phyloP scores from a whole-genome alignment of 2,113 vertebrate genomes.

The Pomatostomus ruficeps region DNA sequence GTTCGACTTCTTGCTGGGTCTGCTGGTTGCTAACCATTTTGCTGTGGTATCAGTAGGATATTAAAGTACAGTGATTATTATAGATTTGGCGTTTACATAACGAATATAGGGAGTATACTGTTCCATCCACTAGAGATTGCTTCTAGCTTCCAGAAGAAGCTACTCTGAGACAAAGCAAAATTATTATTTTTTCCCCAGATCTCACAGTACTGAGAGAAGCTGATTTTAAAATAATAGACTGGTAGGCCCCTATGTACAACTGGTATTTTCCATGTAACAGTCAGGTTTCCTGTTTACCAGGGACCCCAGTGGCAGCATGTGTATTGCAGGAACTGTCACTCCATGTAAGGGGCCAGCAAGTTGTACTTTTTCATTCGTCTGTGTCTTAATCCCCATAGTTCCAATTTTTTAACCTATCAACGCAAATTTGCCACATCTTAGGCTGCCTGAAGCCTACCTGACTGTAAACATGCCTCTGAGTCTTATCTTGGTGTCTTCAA shows the following conservation, averaged over 20 bases:
- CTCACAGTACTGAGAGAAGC: background rate
- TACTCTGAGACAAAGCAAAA: rapidly evolving
- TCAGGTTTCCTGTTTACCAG: rapidly evolving
- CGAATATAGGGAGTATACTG: background rate
- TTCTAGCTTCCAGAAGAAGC: background rate
- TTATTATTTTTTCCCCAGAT: background rate
- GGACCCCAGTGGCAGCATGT: background rate
- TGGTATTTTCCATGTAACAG: rapidly evolving
- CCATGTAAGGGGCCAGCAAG: background rate
- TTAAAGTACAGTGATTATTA: background rate
- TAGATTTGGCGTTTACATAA: background rate
- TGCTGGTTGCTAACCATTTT: background rate
- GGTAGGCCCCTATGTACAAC: rapidly evolving
- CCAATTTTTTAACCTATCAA: background rate
- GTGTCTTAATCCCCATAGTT: background rate
- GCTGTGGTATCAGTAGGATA: background rate
- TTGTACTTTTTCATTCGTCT: background rate
- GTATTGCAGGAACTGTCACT: background rate
- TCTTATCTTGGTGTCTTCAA: background rate
- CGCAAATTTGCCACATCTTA: background rate
- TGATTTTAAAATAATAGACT: background rate
- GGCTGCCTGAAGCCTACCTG: background rate
- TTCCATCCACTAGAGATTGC: background rate
- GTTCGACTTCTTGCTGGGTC: background rate
- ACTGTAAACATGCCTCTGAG: background rate